Evolutionary conservation across 2,888 invertebrate species (phyloP).

Genomic region (Stegana nigrithorax): DNA sequence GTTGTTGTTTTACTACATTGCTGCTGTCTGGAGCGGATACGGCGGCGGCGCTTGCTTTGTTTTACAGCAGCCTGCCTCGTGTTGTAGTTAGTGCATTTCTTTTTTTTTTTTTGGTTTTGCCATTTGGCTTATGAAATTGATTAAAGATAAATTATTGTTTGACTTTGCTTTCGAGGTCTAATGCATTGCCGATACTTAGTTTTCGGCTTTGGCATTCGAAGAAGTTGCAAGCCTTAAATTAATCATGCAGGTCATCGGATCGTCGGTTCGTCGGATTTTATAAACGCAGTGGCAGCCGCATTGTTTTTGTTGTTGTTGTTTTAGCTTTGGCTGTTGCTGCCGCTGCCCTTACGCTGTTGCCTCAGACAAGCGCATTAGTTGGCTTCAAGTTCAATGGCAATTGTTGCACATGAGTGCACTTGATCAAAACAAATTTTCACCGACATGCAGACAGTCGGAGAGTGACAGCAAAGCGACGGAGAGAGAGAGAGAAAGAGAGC

Average conservation of each 20-base stretch:
- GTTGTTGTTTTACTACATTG: conserved; percentile 15
- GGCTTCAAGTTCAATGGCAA: not conserved
- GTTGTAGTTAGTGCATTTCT: not conserved
- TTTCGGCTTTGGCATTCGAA: not conserved
- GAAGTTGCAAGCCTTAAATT: conserved; percentile 1
- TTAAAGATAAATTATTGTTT: conserved; percentile 11
- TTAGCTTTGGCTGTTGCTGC: too few species aligned
- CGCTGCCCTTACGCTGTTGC: too few species aligned
- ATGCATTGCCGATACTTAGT: too few species aligned
- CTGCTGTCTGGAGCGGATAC: conserved; percentile 27
- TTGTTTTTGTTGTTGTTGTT: too few species aligned
- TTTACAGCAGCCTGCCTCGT: too few species aligned
- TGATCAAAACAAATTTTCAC: not conserved
- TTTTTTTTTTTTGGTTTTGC: not conserved
- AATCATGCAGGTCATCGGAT: not conserved
- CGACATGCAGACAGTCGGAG: too few species aligned
- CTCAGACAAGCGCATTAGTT: not conserved
- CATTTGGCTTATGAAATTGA: conserved; percentile 10
- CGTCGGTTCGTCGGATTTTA: too few species aligned
- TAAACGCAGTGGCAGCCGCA: too few species aligned
- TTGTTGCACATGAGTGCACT: not conserved
- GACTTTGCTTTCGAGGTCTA: not conserved
- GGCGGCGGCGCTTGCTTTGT: conserved; percentile 2
- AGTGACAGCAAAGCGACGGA: too few species aligned
- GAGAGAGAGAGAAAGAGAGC: too few species aligned